Percentiles rank a stretch among this genome's conserved stretches.
Conservation (phyloP, 2,797 vertebrate genomes). For the Sebastes variabilis region DNA sequence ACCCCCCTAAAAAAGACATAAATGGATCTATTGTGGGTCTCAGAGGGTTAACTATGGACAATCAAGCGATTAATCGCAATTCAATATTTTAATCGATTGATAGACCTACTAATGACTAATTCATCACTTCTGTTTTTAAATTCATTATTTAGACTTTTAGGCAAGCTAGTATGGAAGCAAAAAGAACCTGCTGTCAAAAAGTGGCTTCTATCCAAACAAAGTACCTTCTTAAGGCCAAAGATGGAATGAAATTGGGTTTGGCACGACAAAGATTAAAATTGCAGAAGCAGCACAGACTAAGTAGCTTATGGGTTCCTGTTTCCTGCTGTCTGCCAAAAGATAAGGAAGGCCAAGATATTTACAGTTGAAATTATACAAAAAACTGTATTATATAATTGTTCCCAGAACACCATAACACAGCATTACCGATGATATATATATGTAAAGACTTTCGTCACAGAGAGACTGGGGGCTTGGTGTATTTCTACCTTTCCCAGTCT, state of each 20-base stretch:
- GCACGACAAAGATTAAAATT: background rate
- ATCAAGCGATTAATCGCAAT: too few relatives aligned
- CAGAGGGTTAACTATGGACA: too few relatives aligned
- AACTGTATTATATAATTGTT: background rate
- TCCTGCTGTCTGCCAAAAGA: background rate
- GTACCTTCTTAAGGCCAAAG: background rate
- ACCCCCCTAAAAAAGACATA: too few relatives aligned
- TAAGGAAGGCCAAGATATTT: background rate
- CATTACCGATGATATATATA: background rate
- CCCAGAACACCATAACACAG: too few relatives aligned
- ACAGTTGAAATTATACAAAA: background rate
- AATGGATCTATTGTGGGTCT: too few relatives aligned
- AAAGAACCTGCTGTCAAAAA: background rate
- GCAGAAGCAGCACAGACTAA: conserved; percentile 6
- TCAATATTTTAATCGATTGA: too few relatives aligned
- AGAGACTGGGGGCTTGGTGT: too few relatives aligned
- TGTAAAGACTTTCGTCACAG: background rate
- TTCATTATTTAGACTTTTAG: background rate
- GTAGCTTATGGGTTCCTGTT: background rate
- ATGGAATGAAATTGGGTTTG: background rate
- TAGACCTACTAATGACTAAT: background rate
- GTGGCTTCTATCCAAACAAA: background rate
- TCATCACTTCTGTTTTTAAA: background rate
- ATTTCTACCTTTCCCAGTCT: too few relatives aligned
- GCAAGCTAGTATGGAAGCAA: background rate